Percentiles rank a stretch among this genome's conserved stretches.
Evolutionary conservation across 1,140 invertebrate genomes (phyloP).

Genomic region (Meloidogyne chitwoodi): DNA sequence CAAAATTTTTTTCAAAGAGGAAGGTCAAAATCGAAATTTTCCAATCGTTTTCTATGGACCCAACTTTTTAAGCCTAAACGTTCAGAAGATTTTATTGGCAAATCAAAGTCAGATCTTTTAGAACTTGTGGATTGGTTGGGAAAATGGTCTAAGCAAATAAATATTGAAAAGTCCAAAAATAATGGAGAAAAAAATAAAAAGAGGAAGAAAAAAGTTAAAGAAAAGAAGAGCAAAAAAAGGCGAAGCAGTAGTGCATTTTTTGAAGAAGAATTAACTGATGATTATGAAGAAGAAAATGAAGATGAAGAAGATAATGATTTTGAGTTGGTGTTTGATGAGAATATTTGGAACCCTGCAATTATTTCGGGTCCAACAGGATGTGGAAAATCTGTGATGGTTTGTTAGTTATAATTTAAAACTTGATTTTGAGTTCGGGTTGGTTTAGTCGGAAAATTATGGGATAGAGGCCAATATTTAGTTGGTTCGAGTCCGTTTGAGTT

Average conservation of each 20-base stretch:
- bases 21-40: neutral
- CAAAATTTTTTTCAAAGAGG: neutral
- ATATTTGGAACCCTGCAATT: neutral
- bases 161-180: neutral
- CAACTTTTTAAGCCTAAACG: neutral
- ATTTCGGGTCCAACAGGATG: conserved; percentile 1
- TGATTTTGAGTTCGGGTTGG: neutral
- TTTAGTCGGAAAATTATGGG: no score
- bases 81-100: neutral
- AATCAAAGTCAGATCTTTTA: neutral
- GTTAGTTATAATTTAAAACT: no score
- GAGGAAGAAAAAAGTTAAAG: conserved; percentile 3
- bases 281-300: neutral
- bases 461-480: no score
- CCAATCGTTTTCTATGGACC: conserved; percentile 3
- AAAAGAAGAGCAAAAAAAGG: neutral
- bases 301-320: neutral
- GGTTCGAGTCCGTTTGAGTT: no score
- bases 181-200: neutral
- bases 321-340: neutral
- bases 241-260: neutral
- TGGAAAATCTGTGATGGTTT: conserved; percentile 10
- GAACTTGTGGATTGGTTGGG: neutral
- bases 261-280: conserved; percentile 5
- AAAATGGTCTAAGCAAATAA: neutral